Conservation (phyloP, 2,113 vertebrate species). For the Xenus cinereus region DNA sequence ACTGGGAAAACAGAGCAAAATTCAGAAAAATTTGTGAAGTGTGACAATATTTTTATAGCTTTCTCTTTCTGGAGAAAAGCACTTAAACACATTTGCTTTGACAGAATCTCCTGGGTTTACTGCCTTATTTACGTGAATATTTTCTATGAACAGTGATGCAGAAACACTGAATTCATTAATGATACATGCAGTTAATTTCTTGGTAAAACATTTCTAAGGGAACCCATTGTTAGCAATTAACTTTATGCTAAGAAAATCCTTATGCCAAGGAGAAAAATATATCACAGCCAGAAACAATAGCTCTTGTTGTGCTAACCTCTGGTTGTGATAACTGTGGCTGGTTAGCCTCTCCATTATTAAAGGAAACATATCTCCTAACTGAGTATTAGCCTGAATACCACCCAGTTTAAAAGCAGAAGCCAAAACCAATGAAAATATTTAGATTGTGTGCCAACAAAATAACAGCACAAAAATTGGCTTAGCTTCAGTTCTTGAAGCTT, state of each 20-base stretch:
- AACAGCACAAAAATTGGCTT: neutral
- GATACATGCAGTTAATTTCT: conserved; percentile 18
- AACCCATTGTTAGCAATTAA: neutral
- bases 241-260: neutral
- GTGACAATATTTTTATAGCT: neutral
- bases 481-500: neutral
- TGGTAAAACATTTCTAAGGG: neutral
- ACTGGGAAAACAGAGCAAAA: neutral
- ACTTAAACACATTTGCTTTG: neutral
- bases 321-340: neutral
- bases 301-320: neutral
- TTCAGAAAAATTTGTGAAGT: neutral
- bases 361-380: neutral
- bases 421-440: neutral
- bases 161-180: conserved; percentile 26
- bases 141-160: conserved; percentile 32
- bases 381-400: neutral
- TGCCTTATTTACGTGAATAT: neutral
- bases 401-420: neutral
- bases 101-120: conserved; percentile 3
- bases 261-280: neutral
- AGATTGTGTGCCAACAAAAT: neutral
- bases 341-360: neutral
- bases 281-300: neutral
- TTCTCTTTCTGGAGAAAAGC: neutral